These are phyloP conservation scores for Cheirogaleus medius DNA, from an alignment of 2,113 vertebrate genomes.

Conservation along the genomic window DNA sequence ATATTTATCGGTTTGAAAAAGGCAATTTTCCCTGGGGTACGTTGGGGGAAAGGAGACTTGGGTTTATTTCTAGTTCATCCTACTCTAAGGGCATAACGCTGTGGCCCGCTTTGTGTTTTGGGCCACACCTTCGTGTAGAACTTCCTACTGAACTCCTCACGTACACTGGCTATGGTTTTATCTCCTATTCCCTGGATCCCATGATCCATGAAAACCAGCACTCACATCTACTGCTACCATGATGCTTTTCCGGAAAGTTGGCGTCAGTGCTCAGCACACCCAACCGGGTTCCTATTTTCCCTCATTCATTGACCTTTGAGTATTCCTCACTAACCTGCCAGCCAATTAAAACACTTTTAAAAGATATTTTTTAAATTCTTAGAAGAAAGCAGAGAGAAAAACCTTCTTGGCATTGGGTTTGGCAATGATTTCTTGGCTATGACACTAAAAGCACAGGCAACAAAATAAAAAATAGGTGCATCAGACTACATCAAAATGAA, in stretches of 20 bases:
- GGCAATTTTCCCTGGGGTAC: not conserved
- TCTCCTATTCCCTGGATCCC: not conserved
- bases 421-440: not conserved
- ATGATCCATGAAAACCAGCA: not conserved
- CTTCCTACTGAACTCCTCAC: not conserved
- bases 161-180: not conserved
- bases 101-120: not conserved
- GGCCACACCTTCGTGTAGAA: not conserved
- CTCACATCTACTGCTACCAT: not conserved
- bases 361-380: not conserved
- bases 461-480: not conserved
- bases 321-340: not conserved
- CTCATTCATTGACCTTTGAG: not conserved
- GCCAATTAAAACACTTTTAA: not conserved
- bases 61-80: not conserved
- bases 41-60: not conserved
- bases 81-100: not conserved
- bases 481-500: not conserved
- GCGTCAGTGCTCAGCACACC: fast-evolving
- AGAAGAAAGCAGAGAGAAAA: not conserved
- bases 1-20: not conserved
- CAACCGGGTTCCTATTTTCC: not conserved
- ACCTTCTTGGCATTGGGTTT: not conserved
- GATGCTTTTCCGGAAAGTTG: not conserved
- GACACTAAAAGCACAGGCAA: not conserved